Evolutionary conservation across 2,113 vertebrate species (phyloP), one percentile per base, ranked within the genome.

Genomic region (Lates calcarifer): DNA sequence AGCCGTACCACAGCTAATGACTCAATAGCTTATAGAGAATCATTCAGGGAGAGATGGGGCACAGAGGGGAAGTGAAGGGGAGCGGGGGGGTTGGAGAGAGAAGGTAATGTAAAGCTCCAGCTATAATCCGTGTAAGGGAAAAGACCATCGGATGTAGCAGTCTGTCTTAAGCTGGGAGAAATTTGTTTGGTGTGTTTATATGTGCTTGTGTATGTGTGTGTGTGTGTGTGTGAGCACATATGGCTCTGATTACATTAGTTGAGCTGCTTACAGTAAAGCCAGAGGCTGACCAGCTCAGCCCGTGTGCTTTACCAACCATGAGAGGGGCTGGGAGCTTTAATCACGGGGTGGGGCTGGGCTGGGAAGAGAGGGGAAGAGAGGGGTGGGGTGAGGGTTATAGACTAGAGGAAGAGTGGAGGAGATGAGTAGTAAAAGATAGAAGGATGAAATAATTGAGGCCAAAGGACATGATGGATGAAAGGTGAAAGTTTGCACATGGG

Each of bases 261-360:
- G 89, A 93, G 90, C 90, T 86, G 86, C 91, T 92, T 93, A 91
- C 77, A 73, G 81, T 84, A 83, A 88, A 90, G 72, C 89, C 87
- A 88, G 81, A 83, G 79, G 86, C 89, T 82, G 90, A 87, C 90
- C 90, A 86, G 89, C 84, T 86, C 90, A 82, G 77, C 74, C 57
- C n/a, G 81, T 74, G 73, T 77, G 77, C 86, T 87, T 87, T 84
- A 85, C 82, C 75, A 81, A 84, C 87, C 57, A 81, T 75, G 73
- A 78, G 83, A 83, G 77, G 77, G 77, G 55, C 47, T 6, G 39
- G 28, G 77, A 90, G 87, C 84, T 78, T 89, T 91, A 88, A 91
- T 91, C 79, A 84, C 33, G 61, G 61, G 57, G 77, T 58, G 57
- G 75, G 53, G 65, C 7, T 15, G 55, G 1, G 24, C 37, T 41